Percentiles rank a stretch among this genome's conserved stretches.
Evolutionary conservation across 2,888 invertebrate genomes (phyloP).

Genomic region (Polydesmus complanatus): DNA sequence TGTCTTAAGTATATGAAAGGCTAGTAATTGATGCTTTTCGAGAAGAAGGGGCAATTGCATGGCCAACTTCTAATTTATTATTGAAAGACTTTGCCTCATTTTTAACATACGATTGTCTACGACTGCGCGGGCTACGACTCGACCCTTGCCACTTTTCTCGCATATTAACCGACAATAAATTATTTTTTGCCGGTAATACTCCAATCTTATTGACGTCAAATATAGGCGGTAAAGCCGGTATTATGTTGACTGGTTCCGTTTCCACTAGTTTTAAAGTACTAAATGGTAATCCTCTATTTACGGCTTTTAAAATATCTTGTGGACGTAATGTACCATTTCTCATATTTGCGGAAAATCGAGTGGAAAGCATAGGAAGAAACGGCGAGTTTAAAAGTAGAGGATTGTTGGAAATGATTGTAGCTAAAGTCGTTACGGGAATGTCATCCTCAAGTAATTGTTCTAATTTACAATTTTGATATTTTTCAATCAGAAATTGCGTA

Average conservation of each 20-base stretch:
- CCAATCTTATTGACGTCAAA: not conserved
- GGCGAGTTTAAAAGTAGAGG: not conserved
- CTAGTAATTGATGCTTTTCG: not conserved
- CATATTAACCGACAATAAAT: not conserved
- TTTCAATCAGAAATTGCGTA: not conserved
- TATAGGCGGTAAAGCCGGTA: not conserved
- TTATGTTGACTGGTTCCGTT: not conserved
- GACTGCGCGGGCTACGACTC: not conserved
- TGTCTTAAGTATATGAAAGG: no score
- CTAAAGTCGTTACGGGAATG: not conserved
- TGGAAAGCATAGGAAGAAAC: not conserved
- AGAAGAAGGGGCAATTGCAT: no score
- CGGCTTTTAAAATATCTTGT: no score
- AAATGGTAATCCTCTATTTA: not conserved
- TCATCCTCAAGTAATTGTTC: not conserved
- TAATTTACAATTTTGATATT: not conserved
- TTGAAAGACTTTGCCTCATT: not conserved
- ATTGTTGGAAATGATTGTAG: not conserved
- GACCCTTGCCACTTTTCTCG: not conserved
- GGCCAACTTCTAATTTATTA: no score
- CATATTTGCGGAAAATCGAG: not conserved
- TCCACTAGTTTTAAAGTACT: not conserved
- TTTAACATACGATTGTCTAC: not conserved
- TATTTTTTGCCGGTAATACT: not conserved
- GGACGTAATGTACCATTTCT: no score